These are phyloP conservation scores for Mesorhabditis spiculigera DNA, from an alignment of 2,888 invertebrate species.

Conservation along the genomic window DNA sequence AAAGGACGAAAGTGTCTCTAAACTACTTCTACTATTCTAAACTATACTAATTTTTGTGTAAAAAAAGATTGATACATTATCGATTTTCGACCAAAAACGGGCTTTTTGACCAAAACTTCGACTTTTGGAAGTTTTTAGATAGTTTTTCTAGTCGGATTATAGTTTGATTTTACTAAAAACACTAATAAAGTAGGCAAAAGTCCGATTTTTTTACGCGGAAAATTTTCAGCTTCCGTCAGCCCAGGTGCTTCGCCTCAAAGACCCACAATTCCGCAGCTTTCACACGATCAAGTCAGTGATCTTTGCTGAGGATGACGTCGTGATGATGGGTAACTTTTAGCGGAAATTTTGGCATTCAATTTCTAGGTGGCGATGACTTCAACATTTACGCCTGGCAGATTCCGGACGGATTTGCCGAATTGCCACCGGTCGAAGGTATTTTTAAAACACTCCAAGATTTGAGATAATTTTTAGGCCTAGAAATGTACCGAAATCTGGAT, in stretches of 20 bases:
- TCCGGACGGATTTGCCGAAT: constrained; percentile 14
- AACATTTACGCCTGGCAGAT: constrained; percentile 90
- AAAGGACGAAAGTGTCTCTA: too few relatives aligned
- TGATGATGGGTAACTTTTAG: constrained; percentile 71
- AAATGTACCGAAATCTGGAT: neutral
- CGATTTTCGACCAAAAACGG: neutral
- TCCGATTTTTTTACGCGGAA: neutral
- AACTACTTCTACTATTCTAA: too few relatives aligned
- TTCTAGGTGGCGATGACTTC: constrained; percentile 83
- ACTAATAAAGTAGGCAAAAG: too few relatives aligned
- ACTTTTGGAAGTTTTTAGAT: neutral
- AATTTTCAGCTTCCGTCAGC: constrained; percentile 18
- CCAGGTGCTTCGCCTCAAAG: constrained; percentile 69
- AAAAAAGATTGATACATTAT: neutral
- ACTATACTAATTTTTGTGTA: too few relatives aligned
- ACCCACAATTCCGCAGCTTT: constrained; percentile 86
- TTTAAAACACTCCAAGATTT: too few relatives aligned
- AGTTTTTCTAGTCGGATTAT: constrained; percentile 16
- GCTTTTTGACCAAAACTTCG: too few relatives aligned
- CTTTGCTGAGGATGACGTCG: constrained; percentile 82
- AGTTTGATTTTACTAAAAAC: constrained; percentile 4
- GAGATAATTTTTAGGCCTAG: neutral
- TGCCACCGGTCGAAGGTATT: too few relatives aligned
- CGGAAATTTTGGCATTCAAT: neutral
- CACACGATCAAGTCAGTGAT: constrained; percentile 96